Percentiles rank a stretch among this genome's conserved stretches.
Evolutionary conservation across 2,888 invertebrate genomes (phyloP).

Genomic region (Alsophila aescularia): DNA sequence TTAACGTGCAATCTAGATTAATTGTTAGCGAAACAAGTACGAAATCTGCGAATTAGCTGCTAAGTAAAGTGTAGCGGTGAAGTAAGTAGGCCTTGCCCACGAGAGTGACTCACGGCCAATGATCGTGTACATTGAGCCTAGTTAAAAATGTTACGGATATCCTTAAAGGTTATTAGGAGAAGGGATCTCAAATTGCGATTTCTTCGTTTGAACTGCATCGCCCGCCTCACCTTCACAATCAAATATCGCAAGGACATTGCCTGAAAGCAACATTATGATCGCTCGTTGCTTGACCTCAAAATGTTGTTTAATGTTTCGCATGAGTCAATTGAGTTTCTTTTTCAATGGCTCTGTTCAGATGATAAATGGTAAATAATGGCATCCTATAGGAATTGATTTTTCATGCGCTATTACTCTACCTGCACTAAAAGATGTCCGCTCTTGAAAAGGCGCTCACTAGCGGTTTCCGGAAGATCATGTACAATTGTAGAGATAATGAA

Average conservation of each 20-base stretch:
- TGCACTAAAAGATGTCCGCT: too few relatives aligned
- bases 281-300: constrained; percentile 52
- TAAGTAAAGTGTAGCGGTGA: constrained; percentile 5
- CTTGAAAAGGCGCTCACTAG: background rate
- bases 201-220: constrained; percentile 39
- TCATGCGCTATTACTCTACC: background rate
- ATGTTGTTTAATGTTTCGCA: constrained; percentile 30
- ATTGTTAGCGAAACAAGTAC: constrained; percentile 1
- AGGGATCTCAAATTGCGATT: constrained; percentile 41
- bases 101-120: constrained; percentile 23
- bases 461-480: constrained; percentile 5
- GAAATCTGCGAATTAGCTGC: constrained; percentile 13
- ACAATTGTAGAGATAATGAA: constrained; percentile 15
- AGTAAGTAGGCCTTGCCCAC: constrained; percentile 21
- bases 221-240: constrained; percentile 50
- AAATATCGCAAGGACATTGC: constrained; percentile 58
- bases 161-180: constrained; percentile 46
- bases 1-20: constrained; percentile 1
- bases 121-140: constrained; percentile 25
- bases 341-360: constrained; percentile 13
- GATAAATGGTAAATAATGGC: background rate
- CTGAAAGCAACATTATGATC: constrained; percentile 50
- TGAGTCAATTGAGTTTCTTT: constrained; percentile 19
- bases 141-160: constrained; percentile 37
- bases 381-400: constrained; percentile 2